Evolutionary conservation across 2,888 invertebrate species (phyloP).

Genomic region (Himalopsyche kuldschensis): DNA sequence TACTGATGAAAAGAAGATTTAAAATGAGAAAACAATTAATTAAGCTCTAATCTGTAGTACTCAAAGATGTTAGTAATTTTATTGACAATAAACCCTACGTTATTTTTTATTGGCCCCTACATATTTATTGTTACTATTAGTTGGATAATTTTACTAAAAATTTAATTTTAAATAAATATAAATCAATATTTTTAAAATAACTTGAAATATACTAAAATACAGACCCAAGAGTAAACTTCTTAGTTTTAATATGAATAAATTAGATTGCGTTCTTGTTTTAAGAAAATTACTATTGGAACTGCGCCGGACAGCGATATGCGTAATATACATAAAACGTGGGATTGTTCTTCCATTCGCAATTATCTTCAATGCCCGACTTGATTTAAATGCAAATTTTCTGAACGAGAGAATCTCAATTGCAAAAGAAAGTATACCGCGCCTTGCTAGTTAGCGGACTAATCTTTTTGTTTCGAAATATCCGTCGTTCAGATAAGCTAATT

Average conservation of each 20-base stretch:
- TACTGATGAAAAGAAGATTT: too few relatives aligned
- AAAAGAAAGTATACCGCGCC: background rate
- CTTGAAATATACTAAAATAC: too few relatives aligned
- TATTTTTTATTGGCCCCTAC: too few relatives aligned
- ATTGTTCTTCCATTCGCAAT: background rate
- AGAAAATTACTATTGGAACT: background rate
- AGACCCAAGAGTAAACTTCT: background rate
- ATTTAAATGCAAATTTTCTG: background rate
- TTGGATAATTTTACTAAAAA: too few relatives aligned
- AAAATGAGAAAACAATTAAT: too few relatives aligned
- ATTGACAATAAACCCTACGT: too few relatives aligned
- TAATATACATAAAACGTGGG: background rate
- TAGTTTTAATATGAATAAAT: background rate
- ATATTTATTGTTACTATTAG: too few relatives aligned
- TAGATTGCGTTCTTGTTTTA: background rate
- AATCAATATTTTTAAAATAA: too few relatives aligned
- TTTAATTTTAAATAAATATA: too few relatives aligned
- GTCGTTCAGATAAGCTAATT: background rate
- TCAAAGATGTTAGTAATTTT: too few relatives aligned
- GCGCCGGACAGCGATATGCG: background rate
- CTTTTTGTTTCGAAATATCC: background rate
- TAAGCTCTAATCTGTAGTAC: too few relatives aligned
- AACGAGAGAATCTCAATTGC: background rate
- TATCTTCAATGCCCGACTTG: background rate
- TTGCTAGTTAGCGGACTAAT: background rate